These are phyloP conservation scores for Bombylius discolor DNA, from an alignment of 2,888 invertebrate species.

Conservation along the genomic window DNA sequence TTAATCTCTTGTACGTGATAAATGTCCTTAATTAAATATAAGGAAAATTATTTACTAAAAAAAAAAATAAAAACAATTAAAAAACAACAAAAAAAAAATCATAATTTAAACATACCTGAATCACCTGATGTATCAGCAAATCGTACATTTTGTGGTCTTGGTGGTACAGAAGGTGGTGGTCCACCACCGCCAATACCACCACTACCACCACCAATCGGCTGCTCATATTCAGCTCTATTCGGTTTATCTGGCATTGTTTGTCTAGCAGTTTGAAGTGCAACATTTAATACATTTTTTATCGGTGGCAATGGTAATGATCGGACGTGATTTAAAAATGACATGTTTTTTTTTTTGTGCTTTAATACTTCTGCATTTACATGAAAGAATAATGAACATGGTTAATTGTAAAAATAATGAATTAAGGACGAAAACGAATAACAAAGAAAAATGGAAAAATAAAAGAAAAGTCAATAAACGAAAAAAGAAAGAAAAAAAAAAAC, in stretches of 20 bases:
- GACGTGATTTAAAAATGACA: conserved; percentile 45
- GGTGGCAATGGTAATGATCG: conserved; percentile 61
- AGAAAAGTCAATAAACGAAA: no score
- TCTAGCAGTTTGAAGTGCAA: conserved; percentile 68
- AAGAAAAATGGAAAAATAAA: no score
- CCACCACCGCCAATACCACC: conserved; percentile 17
- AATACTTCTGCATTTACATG: neutral
- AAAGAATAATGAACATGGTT: no score
- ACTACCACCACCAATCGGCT: conserved; percentile 24
- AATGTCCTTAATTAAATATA: no score
- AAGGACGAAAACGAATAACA: no score
- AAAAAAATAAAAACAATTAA: neutral
- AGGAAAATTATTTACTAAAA: neutral
- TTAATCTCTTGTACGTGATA: no score
- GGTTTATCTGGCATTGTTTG: conserved; percentile 61
- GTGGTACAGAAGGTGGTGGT: conserved; percentile 28
- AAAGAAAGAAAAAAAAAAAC: no score
- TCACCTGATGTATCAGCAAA: conserved; percentile 36
- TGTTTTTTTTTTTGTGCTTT: conserved; percentile 19
- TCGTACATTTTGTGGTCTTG: conserved; percentile 39
- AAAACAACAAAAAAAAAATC: neutral
- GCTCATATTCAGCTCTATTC: conserved; percentile 38
- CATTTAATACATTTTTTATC: conserved; percentile 61
- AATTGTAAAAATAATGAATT: no score
- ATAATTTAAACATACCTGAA: neutral